Evolutionary conservation across 2,888 invertebrate species (phyloP), one percentile per base, ranked within the genome.

Genomic region (Acheta domesticus): DNA sequence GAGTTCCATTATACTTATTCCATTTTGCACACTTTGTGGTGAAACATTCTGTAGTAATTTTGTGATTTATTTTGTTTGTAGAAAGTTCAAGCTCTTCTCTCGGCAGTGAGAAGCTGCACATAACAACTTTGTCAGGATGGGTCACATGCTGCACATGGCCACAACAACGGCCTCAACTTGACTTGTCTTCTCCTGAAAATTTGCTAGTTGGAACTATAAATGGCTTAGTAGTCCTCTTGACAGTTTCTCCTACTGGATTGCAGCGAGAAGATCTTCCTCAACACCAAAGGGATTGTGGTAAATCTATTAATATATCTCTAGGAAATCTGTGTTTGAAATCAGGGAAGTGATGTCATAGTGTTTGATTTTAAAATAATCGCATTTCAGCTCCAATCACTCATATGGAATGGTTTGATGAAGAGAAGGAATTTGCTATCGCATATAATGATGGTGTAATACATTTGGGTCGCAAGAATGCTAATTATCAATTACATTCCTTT

Each of bases 341-440:
- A 8, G 1, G 8, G 5, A 36, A 36, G 36, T 36, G 36, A 36
- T 36, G 36, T 36, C 11, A 8, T 36, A 8, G 36, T 36, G 5
- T 36, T 36, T 36, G 8, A 36, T 36, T 36, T 8, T 36, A 8
- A 36, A 36, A 36, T 36, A 5, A 36, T 36, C 8, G 36, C 36
- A 36, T 36, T 87, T 19, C 84, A 89, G 90, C 87, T 62, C 87
- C 89, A 79, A 90, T 91, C 23, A 87, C 88, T 49, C 86, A 88
- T 79, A 86, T 91, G 73, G 88, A 88, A 19, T 91, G 91, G 91
- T 87, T 87, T 83, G 87, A 89, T 82, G 89, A 90, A 84, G 89
- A 90, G 77, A 86, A 87, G 80, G 86, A 87, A 62, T 90, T 90
- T 85, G 89, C 89, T 20, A 87, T 91, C 19, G 90, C 88, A 14